phyloP scores from a whole-genome alignment of 2,888 invertebrate genomes.

The Stramonita haemastoma region DNA sequence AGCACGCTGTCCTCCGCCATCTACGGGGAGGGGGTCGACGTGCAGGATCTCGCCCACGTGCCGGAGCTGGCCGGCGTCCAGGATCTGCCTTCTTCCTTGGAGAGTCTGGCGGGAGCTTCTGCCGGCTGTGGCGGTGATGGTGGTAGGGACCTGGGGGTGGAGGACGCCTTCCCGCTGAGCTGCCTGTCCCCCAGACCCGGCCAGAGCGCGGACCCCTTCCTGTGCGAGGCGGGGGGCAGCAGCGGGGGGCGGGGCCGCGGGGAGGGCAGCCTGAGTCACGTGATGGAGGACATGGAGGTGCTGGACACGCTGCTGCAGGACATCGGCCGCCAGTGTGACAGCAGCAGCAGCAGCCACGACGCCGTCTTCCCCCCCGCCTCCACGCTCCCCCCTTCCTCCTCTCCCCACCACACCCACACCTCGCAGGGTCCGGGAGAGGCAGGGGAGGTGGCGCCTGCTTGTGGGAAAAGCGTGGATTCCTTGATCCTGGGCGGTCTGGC shows the following conservation, averaged over 20 bases:
- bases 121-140: too few relatives aligned
- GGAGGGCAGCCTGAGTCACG: not conserved
- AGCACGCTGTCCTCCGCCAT: slow-evolving; percentile 31
- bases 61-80: too few relatives aligned
- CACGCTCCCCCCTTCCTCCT: not conserved
- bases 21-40: slow-evolving; percentile 10
- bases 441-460: too few relatives aligned
- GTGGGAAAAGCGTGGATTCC: too few relatives aligned
- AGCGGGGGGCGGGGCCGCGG: not conserved
- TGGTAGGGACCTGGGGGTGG: not conserved
- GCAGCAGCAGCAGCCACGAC: not conserved
- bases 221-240: slow-evolving; percentile 18
- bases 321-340: slow-evolving; percentile 38
- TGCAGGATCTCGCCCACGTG: not conserved
- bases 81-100: not conserved
- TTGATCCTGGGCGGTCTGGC: too few relatives aligned
- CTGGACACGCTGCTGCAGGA: slow-evolving; percentile 46
- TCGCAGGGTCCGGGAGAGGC: too few relatives aligned
- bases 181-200: slow-evolving; percentile 10
- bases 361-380: not conserved
- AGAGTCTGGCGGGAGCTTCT: not conserved
- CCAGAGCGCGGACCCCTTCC: slow-evolving; percentile 40
- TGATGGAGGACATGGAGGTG: slow-evolving; percentile 45
- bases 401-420: too few relatives aligned
- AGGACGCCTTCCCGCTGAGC: not conserved